These are phyloP conservation scores for Centrocercus urophasianus DNA, from an alignment of 2,113 vertebrate genomes.

Conservation along the genomic window DNA sequence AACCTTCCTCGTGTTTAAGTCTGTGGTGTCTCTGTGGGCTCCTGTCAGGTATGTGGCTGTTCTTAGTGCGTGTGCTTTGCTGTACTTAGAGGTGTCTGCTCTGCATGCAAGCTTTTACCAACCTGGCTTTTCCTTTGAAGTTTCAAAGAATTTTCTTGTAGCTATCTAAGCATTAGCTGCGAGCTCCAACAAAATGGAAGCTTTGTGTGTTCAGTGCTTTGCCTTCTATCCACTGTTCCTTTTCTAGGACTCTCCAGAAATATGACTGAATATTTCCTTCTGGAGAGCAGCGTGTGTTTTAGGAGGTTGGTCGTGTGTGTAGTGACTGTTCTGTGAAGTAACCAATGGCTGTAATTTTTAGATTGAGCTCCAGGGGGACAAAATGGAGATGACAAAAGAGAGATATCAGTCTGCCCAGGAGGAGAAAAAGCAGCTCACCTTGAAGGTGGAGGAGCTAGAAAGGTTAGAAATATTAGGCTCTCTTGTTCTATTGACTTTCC, in stretches of 20 bases:
- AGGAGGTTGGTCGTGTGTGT: neutral
- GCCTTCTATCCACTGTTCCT: neutral
- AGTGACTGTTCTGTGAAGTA: constrained; percentile 38
- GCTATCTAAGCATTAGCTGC: neutral
- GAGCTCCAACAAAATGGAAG: neutral
- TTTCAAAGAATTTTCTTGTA: neutral
- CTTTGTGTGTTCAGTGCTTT: neutral
- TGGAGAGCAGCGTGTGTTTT: neutral
- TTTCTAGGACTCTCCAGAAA: neutral
- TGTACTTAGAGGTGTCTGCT: constrained; percentile 25
- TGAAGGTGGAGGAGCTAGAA: constrained; percentile 87
- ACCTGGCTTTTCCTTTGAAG: neutral
- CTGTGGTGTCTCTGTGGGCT: neutral
- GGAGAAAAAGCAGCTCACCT: constrained; percentile 89
- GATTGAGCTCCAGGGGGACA: constrained; percentile 91
- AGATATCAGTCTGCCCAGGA: constrained; percentile 87
- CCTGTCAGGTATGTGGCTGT: neutral
- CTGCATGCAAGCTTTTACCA: neutral
- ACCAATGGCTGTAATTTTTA: constrained; percentile 78
- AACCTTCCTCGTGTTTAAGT: neutral
- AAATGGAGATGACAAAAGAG: constrained; percentile 87
- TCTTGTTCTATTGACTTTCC: neutral
- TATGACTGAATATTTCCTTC: neutral
- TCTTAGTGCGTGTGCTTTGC: neutral
- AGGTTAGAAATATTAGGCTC: constrained; percentile 79